Conservation (phyloP, 2,888 invertebrate species). For the Pyrocoelia pectoralis region DNA sequence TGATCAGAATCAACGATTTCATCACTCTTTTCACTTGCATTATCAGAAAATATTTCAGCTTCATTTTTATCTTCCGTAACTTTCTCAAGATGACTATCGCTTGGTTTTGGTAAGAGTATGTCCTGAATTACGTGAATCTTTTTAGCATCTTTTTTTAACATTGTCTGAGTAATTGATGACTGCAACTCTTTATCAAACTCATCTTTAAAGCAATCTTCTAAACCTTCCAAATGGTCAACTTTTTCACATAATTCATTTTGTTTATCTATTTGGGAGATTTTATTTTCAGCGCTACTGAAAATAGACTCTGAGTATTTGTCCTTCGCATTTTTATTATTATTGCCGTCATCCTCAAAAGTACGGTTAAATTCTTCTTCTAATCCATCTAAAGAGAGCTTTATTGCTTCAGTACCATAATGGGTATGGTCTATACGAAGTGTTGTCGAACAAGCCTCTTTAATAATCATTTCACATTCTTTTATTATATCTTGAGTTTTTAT, state of each 20-base stretch:
- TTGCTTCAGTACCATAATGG: slow-evolving; percentile 7
- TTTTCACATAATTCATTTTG: background rate
- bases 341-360: slow-evolving; percentile 8
- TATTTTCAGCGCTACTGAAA: slow-evolving; percentile 6
- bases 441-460: slow-evolving; percentile 29
- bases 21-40: slow-evolving; percentile 25
- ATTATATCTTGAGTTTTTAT: slow-evolving; percentile 35
- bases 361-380: slow-evolving; percentile 21
- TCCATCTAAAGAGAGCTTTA: slow-evolving; percentile 3
- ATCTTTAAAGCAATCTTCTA: slow-evolving; percentile 25
- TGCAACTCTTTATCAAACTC: slow-evolving; percentile 12
- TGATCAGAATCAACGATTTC: slow-evolving; percentile 41
- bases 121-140: slow-evolving; percentile 3
- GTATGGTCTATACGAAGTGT: slow-evolving; percentile 21
- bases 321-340: background rate
- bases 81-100: too few species aligned
- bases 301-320: slow-evolving; percentile 26
- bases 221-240: slow-evolving; percentile 25
- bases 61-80: too few species aligned
- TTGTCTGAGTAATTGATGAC: background rate
- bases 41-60: too few species aligned
- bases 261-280: background rate
- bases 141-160: background rate
- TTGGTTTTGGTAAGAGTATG: background rate
- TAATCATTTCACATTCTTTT: slow-evolving; percentile 33